Conservation (phyloP, 2,888 invertebrate genomes). For the Cephus runcator region DNA sequence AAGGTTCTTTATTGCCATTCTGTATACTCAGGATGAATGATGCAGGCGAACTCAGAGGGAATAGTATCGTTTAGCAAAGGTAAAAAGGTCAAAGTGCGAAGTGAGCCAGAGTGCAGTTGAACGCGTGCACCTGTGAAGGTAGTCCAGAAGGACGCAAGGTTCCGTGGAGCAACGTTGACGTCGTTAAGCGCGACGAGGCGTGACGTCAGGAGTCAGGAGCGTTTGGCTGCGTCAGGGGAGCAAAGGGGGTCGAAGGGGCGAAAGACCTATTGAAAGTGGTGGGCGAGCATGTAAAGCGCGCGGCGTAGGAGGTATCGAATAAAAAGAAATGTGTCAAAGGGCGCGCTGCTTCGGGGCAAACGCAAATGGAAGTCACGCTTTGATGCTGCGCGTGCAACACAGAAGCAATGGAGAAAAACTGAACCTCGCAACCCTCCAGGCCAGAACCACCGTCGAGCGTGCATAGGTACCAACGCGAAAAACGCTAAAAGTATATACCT, state of each 20-base stretch:
- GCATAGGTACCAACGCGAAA: conserved; percentile 11
- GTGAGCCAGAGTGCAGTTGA: not conserved
- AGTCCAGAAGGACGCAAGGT: not conserved
- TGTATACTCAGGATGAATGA: not conserved
- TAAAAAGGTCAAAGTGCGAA: not conserved
- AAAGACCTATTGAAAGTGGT: conserved; percentile 32
- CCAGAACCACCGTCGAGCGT: conserved; percentile 8
- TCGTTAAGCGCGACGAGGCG: not conserved
- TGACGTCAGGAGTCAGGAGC: not conserved
- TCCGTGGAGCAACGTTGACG: not conserved
- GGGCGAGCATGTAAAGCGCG: conserved; percentile 5
- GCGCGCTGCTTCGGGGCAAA: conserved; percentile 41
- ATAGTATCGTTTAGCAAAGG: not conserved
- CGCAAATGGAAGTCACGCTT: conserved; percentile 54
- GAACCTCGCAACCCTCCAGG: conserved; percentile 19
- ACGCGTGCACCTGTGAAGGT: not conserved
- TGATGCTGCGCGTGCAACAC: conserved; percentile 36
- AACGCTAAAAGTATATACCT: conserved; percentile 19
- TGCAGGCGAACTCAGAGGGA: not conserved
- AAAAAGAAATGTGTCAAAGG: conserved; percentile 62
- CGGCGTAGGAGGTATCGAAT: conserved; percentile 44
- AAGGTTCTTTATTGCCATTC: not conserved
- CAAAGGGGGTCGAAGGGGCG: conserved; percentile 9
- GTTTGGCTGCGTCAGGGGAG: not conserved
- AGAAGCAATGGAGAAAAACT: conserved; percentile 16